phyloP scores from a whole-genome alignment of 2,888 invertebrate genomes.

The Rhagophthalmus giganteus region DNA sequence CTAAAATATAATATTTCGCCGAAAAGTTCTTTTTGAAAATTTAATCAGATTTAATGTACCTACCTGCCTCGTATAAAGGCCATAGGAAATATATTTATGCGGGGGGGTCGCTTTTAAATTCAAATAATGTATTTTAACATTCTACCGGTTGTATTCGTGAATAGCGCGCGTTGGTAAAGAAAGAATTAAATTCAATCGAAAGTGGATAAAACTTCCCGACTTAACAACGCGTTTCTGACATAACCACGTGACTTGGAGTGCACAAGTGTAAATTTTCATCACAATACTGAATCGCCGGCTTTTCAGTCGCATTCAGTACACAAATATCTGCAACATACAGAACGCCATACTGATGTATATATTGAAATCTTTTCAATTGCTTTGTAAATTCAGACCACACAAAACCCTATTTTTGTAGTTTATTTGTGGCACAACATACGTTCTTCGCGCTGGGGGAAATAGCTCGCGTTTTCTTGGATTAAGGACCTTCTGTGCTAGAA shows the following conservation, averaged over 20 bases:
- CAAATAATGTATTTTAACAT: slow-evolving; percentile 13
- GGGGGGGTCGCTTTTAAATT: slow-evolving; percentile 1
- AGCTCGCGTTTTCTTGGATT: slow-evolving; percentile 54
- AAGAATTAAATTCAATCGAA: slow-evolving; percentile 53
- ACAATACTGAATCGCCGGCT: slow-evolving; percentile 54
- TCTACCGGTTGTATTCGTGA: slow-evolving; percentile 19
- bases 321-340: slow-evolving; percentile 56
- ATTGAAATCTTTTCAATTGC: slow-evolving; percentile 58
- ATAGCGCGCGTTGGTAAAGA: slow-evolving; percentile 23
- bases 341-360: slow-evolving; percentile 49
- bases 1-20: neutral
- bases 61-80: neutral
- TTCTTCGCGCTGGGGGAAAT: slow-evolving; percentile 50
- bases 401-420: slow-evolving; percentile 55
- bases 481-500: slow-evolving; percentile 50
- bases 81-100: neutral
- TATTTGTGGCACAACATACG: slow-evolving; percentile 53
- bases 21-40: neutral
- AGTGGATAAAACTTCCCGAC: slow-evolving; percentile 50
- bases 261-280: slow-evolving; percentile 58
- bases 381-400: slow-evolving; percentile 57
- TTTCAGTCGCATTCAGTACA: slow-evolving; percentile 54
- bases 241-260: slow-evolving; percentile 55
- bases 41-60: neutral
- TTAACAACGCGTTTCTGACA: slow-evolving; percentile 50